phyloP scores from a whole-genome alignment of 2,113 vertebrate species.

The Stomatorhinus ivindoensis region DNA sequence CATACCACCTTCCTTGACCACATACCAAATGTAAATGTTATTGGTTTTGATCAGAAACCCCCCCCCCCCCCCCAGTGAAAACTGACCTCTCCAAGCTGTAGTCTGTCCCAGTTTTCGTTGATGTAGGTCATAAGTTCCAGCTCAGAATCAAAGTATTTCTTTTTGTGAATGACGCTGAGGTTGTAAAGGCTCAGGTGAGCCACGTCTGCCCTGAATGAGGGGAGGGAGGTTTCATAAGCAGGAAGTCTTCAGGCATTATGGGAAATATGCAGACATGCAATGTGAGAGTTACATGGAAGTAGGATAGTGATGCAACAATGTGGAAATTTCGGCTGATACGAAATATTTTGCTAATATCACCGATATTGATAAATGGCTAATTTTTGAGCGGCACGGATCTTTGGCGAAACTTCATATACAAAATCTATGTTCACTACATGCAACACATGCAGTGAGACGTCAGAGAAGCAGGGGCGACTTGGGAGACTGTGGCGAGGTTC shows the following conservation, averaged over 20 bases:
- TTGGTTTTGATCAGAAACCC: background rate
- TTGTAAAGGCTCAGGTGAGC: slow-evolving; percentile 96
- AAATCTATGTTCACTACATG: too few species aligned
- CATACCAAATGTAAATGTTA: background rate
- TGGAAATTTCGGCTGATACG: background rate
- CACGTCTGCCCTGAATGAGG: slow-evolving; percentile 79
- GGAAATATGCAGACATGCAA: background rate
- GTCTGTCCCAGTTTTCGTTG: slow-evolving; percentile 93
- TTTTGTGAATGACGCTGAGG: slow-evolving; percentile 96
- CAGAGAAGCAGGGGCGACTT: background rate
- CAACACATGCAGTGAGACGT: background rate
- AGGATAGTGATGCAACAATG: background rate
- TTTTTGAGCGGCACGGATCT: background rate
- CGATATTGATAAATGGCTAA: background rate
- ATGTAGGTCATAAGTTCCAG: slow-evolving; percentile 93
- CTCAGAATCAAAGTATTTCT: slow-evolving; percentile 98
- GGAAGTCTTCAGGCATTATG: background rate
- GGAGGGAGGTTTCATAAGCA: background rate
- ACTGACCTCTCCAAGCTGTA: slow-evolving; percentile 85
- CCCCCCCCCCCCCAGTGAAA: background rate
- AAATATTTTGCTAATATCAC: background rate
- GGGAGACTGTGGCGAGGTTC: too few species aligned
- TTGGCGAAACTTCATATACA: too few species aligned
- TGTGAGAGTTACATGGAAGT: background rate
- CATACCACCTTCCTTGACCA: background rate